Base-by-base conservation (phyloP, 1,140 invertebrate genomes). In the Melipona quadrifasciata region DNA sequence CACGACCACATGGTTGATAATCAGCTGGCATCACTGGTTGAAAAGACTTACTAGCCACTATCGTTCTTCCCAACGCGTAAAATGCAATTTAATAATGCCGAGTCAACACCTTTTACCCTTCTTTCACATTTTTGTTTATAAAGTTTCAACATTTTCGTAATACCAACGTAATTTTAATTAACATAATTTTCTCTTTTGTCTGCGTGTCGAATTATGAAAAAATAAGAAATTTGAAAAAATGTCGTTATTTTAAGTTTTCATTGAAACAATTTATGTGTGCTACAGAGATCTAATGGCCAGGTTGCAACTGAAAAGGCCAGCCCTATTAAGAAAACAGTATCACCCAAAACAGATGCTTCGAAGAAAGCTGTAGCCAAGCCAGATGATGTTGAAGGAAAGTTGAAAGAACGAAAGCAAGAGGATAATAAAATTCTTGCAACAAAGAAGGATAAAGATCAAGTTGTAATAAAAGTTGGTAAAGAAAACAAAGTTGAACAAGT, bases 201-300 rank as follows among this genome's bases (percentile, higher is more conserved):
- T 57, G 0, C 51, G 0, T 70, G 8, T n/a, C 2, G 6, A 21
- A 31, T 58, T 47, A 11, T 10, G 0, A 19, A 51, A n/a, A 72
- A 47, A 31, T 27, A 21, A 64, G n/a, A 57, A n/a, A 27, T 80
- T 72, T 58, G 39, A 47, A 47, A 47, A 47, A 47, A 17, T 51
- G 8, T 34, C 1, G 51, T 17, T 53, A 27, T 81, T 68, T 0
- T 34, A 67, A 55, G 12, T 47, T 75, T 57, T 68, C 27, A 31
- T 82, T 19, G 12, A 75, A 53, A n/a, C 4, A 17, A 47, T 75
- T 83, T 34, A 31, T 76, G 24, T 68, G 3, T 84, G 79, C 94
- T 94, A 55, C 80, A 95, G 95, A 95, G 94, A 90, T 89, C 94
- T 19, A 96, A 95, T 93, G 95, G 95, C 5, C 93, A 95, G 85